These are phyloP conservation scores for Carlito syrichta DNA, from an alignment of 2,113 vertebrate species.

Conservation along the genomic window DNA sequence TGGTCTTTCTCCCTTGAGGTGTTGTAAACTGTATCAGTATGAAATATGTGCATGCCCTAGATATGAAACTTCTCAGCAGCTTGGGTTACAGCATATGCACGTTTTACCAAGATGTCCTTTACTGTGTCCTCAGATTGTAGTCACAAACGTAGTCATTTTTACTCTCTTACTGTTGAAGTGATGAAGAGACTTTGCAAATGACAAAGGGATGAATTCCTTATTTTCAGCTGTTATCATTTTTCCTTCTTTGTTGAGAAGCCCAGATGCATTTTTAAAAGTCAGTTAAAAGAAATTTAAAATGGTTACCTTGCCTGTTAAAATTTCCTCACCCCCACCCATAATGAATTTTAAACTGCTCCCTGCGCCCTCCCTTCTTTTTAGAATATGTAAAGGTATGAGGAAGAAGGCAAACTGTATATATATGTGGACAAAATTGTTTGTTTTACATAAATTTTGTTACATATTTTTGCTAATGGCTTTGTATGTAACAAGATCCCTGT, in stretches of 20 bases:
- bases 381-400: not conserved
- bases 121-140: slow-evolving; percentile 60
- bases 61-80: slow-evolving; percentile 38
- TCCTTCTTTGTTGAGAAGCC: slow-evolving; percentile 3
- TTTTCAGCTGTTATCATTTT: not conserved
- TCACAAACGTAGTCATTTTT: slow-evolving; percentile 59
- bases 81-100: slow-evolving; percentile 81
- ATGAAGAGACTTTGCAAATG: not conserved
- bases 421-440: slow-evolving; percentile 56
- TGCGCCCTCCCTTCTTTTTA: not conserved
- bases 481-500: slow-evolving; percentile 73
- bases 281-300: not conserved
- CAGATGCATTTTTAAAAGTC: slow-evolving; percentile 30
- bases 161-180: not conserved
- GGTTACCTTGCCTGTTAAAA: not conserved
- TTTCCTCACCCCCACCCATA: not conserved
- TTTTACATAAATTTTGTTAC: slow-evolving; percentile 72
- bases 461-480: slow-evolving; percentile 77
- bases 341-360: not conserved
- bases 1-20: slow-evolving; percentile 50
- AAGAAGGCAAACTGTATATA: slow-evolving; percentile 57
- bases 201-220: slow-evolving; percentile 46
- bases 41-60: slow-evolving; percentile 84
- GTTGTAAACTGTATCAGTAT: slow-evolving; percentile 57
- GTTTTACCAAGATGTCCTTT: slow-evolving; percentile 74